Evolutionary conservation across 2,113 vertebrate species (phyloP).

Genomic region (Opisthocomus hoazin): DNA sequence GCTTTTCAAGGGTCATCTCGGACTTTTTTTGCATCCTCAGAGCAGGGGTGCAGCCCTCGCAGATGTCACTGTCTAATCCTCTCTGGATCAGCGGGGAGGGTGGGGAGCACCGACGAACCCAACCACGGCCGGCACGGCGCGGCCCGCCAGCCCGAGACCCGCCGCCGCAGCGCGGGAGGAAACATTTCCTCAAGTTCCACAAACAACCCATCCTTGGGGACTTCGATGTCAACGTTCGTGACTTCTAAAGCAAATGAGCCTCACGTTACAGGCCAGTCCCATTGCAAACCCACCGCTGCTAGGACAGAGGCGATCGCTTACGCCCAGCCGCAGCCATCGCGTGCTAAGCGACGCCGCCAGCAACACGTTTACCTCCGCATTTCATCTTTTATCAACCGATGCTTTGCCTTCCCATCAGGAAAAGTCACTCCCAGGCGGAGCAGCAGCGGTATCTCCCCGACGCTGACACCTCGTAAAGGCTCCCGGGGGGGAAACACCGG

Average conservation of each 20-base stretch:
- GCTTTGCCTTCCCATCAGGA: slow-evolving; percentile 6
- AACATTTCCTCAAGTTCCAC: slow-evolving; percentile 60
- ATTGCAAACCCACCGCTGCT: neutral
- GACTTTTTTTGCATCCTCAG: neutral
- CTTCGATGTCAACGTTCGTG: slow-evolving; percentile 65
- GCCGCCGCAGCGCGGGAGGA: neutral
- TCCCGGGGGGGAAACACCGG: neutral
- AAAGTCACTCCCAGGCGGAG: slow-evolving; percentile 13
- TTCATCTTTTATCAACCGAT: slow-evolving; percentile 3
- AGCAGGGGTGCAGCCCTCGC: rapidly evolving
- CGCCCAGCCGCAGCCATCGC: neutral
- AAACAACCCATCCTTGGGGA: slow-evolving; percentile 67
- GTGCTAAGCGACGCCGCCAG: neutral
- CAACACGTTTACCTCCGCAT: neutral
- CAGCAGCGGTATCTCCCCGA: neutral
- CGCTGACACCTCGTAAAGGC: slow-evolving; percentile 21
- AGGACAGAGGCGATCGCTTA: neutral
- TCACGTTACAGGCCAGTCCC: slow-evolving; percentile 58
- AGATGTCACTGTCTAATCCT: neutral
- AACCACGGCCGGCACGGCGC: neutral
- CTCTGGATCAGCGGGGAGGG: neutral
- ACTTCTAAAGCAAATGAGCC: slow-evolving; percentile 68
- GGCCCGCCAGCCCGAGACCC: neutral
- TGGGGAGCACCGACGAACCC: neutral
- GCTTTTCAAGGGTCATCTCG: neutral